phyloP scores from a whole-genome alignment of 2,888 invertebrate species.

The Apamea crenata region DNA sequence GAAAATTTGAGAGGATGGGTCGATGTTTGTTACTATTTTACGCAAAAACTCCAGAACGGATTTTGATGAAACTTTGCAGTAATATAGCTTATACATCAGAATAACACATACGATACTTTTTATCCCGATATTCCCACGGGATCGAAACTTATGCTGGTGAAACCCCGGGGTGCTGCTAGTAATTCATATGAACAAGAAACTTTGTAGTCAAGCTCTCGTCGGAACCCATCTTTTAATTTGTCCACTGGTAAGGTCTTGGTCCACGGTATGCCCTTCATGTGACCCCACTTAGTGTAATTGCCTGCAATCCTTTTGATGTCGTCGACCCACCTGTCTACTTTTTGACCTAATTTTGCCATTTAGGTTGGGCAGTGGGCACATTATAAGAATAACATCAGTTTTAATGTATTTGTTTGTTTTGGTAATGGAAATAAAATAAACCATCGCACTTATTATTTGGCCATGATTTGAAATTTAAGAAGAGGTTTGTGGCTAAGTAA shows the following conservation, averaged over 20 bases:
- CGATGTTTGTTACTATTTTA: too few species aligned
- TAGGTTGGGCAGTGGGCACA: not conserved
- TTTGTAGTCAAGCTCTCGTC: constrained; percentile 20
- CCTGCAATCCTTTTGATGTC: constrained; percentile 46
- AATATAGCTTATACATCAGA: too few species aligned
- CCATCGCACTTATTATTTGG: not conserved
- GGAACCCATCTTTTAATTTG: constrained; percentile 25
- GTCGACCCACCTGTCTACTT: constrained; percentile 47
- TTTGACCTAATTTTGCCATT: constrained; percentile 46
- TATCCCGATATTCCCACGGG: too few species aligned
- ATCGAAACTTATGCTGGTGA: too few species aligned
- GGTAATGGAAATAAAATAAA: constrained; percentile 4
- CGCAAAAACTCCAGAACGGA: too few species aligned
- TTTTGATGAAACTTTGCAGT: too few species aligned
- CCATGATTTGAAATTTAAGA: not conserved
- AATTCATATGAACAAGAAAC: constrained; percentile 27
- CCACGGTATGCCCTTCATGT: constrained; percentile 40
- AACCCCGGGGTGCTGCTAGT: too few species aligned
- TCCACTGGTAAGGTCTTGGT: constrained; percentile 23
- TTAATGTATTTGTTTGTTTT: constrained; percentile 13
- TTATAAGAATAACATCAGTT: constrained; percentile 5
- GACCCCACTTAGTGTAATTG: constrained; percentile 54
- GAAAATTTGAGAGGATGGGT: too few species aligned
- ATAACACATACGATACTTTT: too few species aligned
- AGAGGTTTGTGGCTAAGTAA: not conserved